Base-by-base conservation (phyloP, 2,797 vertebrate genomes). In the Apogon talboti region DNA sequence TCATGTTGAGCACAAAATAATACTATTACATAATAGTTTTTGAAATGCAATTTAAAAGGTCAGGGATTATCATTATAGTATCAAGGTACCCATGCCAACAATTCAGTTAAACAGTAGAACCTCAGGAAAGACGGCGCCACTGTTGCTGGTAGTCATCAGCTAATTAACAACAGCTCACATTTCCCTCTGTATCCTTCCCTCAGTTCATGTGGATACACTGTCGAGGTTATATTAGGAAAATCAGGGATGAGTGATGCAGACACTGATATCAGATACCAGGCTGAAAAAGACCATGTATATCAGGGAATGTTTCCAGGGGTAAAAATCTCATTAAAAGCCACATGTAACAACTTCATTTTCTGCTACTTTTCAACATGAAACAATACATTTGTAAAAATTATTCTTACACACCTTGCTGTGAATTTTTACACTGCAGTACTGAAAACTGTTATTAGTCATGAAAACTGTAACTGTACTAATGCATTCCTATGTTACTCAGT, bases 1-100 rank as follows among this genome's bases (percentile, higher is more conserved):
- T 81, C 54, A 71, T 60, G 46, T 80, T 81, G 67, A 82, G 69
- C 76, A 85, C 67, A 73, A 81, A 74, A 81, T 63, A 87, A 84
- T 67, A 54, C 33, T 42, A 24, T 76, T 83, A 78, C 51, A 61
- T 75, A 62, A 57, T 40, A 18, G n/a, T 41, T 62, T 71, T 49
- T 70, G 59, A 75, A 81, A 76, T 76, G 56, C n/a, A 64, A 38
- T 79, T 78, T 66, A 51, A 45, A 85, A 72, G 58, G 51, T 69
- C 38, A 46, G 46, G 43, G 62, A 66, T 66, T 50, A 85, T 48
- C 48, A 28, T 57, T 58, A 53, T n/a, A 14, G n/a, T 43, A 72
- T 54, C 21, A 59, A 59, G 6, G 52, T 77, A 51, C 33, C 33
- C 44, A 57, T 16, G 28, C 16, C 46, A 42, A 54, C 51, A 15